phyloP scores from a whole-genome alignment of 2,113 vertebrate species.

The Carettochelys insculpta region DNA sequence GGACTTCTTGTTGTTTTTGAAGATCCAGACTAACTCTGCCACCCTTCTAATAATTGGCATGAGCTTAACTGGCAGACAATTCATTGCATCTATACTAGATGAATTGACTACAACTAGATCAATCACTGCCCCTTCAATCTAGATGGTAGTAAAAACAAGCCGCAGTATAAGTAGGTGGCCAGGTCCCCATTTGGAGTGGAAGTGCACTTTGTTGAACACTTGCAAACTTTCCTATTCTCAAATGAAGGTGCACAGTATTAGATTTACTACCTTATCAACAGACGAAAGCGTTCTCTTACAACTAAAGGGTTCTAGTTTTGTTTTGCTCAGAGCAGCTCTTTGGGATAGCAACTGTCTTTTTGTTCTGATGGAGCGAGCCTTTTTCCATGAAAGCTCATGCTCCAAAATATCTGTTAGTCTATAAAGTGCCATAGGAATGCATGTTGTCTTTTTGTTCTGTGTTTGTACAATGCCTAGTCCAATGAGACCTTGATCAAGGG shows the following conservation, averaged over 20 bases:
- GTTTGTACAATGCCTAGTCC: not conserved
- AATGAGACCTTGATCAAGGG: not conserved
- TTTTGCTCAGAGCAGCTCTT: not conserved
- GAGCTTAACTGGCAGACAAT: too few species aligned
- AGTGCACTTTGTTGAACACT: not conserved
- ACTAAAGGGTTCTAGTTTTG: not conserved
- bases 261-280: not conserved
- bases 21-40: too few species aligned
- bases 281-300: not conserved
- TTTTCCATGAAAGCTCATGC: too few species aligned
- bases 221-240: not conserved
- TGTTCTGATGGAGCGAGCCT: too few species aligned
- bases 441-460: not conserved
- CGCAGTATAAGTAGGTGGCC: not conserved
- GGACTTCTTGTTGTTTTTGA: too few species aligned
- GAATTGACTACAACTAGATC: too few species aligned
- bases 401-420: too few species aligned
- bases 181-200: not conserved
- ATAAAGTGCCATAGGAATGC: too few species aligned
- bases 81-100: too few species aligned
- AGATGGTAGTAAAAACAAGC: too few species aligned
- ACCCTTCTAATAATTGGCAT: too few species aligned
- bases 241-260: not conserved
- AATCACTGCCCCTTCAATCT: too few species aligned
- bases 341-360: not conserved